phyloP scores from a whole-genome alignment of 2,797 vertebrate genomes.

The Manis crassicaudata region DNA sequence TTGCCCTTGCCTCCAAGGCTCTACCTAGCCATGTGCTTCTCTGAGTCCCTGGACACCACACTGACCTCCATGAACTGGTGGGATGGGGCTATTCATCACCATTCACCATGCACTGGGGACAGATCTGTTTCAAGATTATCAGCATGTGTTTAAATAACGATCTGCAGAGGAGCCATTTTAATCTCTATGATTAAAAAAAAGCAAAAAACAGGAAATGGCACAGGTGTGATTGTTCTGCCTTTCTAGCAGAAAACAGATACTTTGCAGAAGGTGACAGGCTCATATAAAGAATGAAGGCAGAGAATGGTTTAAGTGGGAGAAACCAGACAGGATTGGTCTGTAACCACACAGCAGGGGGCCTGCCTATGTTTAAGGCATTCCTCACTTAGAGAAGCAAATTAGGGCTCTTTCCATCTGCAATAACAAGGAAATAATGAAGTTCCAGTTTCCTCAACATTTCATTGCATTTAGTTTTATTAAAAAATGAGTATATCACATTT shows the following conservation, averaged over 20 bases:
- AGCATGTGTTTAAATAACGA: not conserved
- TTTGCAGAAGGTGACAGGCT: not conserved
- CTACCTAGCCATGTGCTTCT: not conserved
- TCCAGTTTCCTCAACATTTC: not conserved
- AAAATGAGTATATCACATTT: not conserved
- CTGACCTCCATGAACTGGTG: not conserved
- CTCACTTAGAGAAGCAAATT: not conserved
- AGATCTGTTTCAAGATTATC: not conserved
- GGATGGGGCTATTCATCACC: not conserved
- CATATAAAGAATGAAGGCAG: not conserved
- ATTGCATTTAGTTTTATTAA: not conserved
- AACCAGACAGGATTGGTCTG: not conserved
- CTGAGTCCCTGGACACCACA: not conserved
- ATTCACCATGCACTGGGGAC: not conserved
- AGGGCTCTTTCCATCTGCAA: not conserved
- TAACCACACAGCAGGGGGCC: not conserved
- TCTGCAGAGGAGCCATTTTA: not conserved
- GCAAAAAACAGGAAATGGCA: not conserved
- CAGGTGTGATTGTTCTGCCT: not conserved
- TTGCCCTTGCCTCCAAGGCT: not conserved
- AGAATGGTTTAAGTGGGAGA: not conserved
- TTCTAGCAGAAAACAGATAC: not conserved
- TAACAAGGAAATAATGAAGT: not conserved
- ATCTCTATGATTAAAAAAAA: not conserved
- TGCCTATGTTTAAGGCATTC: not conserved